phyloP scores from a whole-genome alignment of 1,140 invertebrate genomes.

The Elymnias hypermnestra region DNA sequence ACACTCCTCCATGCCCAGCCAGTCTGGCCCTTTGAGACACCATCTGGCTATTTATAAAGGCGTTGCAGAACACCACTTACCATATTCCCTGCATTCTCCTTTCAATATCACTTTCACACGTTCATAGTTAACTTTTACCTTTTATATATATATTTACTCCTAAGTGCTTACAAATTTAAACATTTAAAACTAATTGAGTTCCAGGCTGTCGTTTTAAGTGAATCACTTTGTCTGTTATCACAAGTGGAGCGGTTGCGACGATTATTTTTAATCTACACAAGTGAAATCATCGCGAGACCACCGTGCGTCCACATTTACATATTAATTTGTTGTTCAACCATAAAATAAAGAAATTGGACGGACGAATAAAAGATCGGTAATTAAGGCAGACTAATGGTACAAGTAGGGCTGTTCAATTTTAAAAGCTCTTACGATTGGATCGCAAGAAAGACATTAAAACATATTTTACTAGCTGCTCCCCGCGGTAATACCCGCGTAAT shows the following conservation, averaged over 20 bases:
- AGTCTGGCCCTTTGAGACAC: no score
- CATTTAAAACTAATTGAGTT: conserved; percentile 2
- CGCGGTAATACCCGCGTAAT: no score
- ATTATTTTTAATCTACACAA: conserved; percentile 57
- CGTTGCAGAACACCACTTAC: no score
- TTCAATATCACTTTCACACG: no score
- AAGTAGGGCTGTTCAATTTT: conserved; percentile 19
- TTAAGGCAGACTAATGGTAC: conserved; percentile 45
- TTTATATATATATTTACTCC: no score
- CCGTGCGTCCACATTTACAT: conserved; percentile 62
- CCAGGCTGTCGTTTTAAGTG: conserved; percentile 1
- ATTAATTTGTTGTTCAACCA: conserved; percentile 67
- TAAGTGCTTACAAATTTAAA: conserved; percentile 2
- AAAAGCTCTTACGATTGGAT: no score
- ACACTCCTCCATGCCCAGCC: no score
- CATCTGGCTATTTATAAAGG: no score
- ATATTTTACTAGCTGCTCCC: no score
- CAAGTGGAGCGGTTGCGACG: conserved; percentile 16
- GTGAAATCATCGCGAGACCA: conserved; percentile 57
- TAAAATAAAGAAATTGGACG: conserved; percentile 73
- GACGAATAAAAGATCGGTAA: conserved; percentile 50
- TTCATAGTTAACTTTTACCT: no score
- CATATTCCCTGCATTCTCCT: no score
- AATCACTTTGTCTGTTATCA: conserved; percentile 18
- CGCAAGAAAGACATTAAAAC: no score